A percentile compares a stretch with the other conserved stretches of the same genome.
Evolutionary conservation across 1,140 invertebrate species (phyloP).

Genomic region (Achroia grisella): DNA sequence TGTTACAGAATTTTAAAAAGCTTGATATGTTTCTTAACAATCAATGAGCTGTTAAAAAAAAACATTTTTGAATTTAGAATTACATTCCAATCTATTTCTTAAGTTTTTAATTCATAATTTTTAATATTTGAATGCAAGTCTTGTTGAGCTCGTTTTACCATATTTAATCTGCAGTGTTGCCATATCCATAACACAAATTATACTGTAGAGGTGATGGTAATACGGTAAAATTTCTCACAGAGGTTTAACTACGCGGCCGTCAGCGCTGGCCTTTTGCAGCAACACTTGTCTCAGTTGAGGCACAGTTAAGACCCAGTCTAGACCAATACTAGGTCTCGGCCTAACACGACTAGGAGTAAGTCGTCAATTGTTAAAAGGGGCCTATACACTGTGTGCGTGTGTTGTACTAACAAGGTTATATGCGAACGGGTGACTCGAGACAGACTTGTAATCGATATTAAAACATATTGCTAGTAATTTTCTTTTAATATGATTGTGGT

Average conservation of each 20-base stretch:
- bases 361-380: constrained; percentile 22
- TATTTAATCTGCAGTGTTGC: constrained; percentile 29
- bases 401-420: constrained; percentile 24
- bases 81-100: not conserved
- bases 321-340: constrained; percentile 14
- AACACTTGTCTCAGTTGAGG: constrained; percentile 62
- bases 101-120: too few species aligned
- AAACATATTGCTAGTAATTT: too few species aligned
- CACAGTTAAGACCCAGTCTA: constrained; percentile 52
- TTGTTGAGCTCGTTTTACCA: too few species aligned
- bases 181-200: constrained; percentile 25
- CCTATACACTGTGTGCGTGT: constrained; percentile 31
- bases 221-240: constrained; percentile 53
- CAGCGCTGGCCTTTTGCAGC: constrained; percentile 67
- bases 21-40: not conserved
- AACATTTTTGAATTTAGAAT: not conserved
- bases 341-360: constrained; percentile 34
- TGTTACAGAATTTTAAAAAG: not conserved
- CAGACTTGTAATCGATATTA: not conserved
- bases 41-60: not conserved
- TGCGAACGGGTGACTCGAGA: constrained; percentile 2
- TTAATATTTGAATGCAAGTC: too few species aligned
- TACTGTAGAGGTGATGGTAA: constrained; percentile 60
- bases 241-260: constrained; percentile 72
- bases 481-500: too few species aligned